Percentiles rank a stretch among this genome's conserved stretches.
phyloP scores from a whole-genome alignment of 2,113 vertebrate genomes.

The Scatophagus argus region DNA sequence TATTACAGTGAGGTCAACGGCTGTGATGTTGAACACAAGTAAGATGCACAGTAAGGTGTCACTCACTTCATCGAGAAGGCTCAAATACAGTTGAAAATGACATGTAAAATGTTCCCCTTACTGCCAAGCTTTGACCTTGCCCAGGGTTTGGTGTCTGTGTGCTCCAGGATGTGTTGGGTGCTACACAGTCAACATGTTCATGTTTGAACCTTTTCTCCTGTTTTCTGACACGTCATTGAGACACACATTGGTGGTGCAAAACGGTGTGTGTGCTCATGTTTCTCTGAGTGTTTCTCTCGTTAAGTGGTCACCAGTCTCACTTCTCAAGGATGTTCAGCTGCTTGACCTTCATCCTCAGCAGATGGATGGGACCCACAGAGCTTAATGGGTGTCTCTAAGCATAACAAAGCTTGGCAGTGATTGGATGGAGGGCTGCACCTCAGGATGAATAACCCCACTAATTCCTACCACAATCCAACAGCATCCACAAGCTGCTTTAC shows the following conservation, averaged over 20 bases:
- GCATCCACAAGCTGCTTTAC: constrained; percentile 39
- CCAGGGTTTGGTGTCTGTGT: constrained; percentile 9
- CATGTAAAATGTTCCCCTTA: neutral
- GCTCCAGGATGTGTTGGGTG: neutral
- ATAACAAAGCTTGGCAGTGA: constrained; percentile 43
- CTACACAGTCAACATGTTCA: neutral
- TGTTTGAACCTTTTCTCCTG: too few relatives aligned
- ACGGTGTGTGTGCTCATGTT: neutral
- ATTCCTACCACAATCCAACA: constrained; percentile 31
- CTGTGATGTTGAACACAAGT: neutral
- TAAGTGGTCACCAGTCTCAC: constrained; percentile 1
- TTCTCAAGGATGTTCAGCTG: constrained; percentile 17
- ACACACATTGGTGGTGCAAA: constrained; percentile 3
- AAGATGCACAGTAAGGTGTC: neutral
- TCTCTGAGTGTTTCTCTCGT: neutral
- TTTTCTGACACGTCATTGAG: neutral
- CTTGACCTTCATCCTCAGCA: constrained; percentile 57
- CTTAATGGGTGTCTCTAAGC: constrained; percentile 50
- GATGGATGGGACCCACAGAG: constrained; percentile 48
- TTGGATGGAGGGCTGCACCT: constrained; percentile 34
- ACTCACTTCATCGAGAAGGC: neutral
- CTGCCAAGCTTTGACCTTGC: constrained; percentile 11
- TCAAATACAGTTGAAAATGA: neutral
- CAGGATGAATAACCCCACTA: constrained; percentile 43
- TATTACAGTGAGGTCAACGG: neutral